Evolutionary conservation across 2,888 invertebrate species (phyloP).

Genomic region (Chaetogeoica ovagalla): DNA sequence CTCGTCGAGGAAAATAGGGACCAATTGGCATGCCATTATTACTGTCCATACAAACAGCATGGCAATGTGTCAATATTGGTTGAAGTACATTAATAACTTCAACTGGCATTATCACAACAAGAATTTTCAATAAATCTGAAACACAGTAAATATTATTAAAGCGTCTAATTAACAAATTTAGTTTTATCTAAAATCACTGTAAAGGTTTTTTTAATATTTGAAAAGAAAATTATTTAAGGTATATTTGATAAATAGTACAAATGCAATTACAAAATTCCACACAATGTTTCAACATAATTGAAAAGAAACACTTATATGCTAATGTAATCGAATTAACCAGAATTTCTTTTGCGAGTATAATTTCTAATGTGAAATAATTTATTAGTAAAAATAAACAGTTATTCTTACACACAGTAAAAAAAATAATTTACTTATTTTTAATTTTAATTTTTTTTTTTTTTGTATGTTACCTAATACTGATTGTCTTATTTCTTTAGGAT

Average conservation of each 20-base stretch:
- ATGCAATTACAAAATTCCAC: too few species aligned
- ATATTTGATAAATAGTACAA: too few species aligned
- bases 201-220: neutral
- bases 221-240: neutral
- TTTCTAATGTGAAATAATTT: too few species aligned
- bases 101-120: slow-evolving; percentile 75
- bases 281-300: too few species aligned
- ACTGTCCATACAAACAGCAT: slow-evolving; percentile 76
- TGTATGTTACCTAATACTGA: slow-evolving; percentile 70
- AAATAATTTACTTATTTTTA: slow-evolving; percentile 57
- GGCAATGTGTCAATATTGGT: slow-evolving; percentile 82
- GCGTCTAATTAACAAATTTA: neutral
- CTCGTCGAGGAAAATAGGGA: slow-evolving; percentile 76
- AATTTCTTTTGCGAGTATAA: too few species aligned
- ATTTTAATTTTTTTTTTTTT: too few species aligned
- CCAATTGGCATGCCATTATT: slow-evolving; percentile 73
- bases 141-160: slow-evolving; percentile 52
- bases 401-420: too few species aligned
- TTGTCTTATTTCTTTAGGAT: slow-evolving; percentile 80
- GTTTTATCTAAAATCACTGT: neutral
- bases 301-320: neutral
- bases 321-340: too few species aligned
- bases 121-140: slow-evolving; percentile 74
- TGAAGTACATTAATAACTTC: slow-evolving; percentile 81
- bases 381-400: too few species aligned